Evolutionary conservation across 2,113 vertebrate species (phyloP).

Genomic region (Jacana jacana): DNA sequence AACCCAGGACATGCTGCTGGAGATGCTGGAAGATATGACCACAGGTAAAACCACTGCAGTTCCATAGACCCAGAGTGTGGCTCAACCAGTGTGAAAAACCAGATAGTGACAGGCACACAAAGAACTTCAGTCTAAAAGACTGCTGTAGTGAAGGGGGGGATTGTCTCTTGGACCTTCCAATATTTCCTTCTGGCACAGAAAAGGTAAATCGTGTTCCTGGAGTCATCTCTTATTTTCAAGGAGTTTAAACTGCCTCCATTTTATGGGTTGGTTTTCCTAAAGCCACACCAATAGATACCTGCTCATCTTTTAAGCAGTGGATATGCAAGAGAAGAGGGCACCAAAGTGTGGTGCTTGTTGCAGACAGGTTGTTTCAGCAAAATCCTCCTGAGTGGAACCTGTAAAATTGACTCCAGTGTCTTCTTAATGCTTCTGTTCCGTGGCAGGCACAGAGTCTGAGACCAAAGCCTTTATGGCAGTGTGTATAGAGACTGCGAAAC

Average conservation of each 20-base stretch:
- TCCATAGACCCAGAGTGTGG: background rate
- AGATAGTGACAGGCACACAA: background rate
- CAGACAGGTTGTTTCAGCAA: too few species aligned
- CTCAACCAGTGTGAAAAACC: background rate
- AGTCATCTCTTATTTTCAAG: background rate
- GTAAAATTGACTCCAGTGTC: background rate
- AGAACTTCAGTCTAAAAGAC: background rate
- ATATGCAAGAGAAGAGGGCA: background rate
- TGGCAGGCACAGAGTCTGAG: conserved; percentile 93
- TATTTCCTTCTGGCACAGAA: background rate
- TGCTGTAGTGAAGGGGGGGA: background rate
- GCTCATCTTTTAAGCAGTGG: background rate
- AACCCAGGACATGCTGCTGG: conserved; percentile 98
- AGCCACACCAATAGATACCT: background rate
- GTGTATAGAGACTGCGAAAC: conserved; percentile 97
- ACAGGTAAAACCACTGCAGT: conserved; percentile 79
- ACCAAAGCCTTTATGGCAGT: conserved; percentile 99
- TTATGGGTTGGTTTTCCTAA: background rate
- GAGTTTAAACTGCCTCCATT: background rate
- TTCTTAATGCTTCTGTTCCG: background rate
- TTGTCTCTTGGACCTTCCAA: background rate
- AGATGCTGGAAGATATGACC: conserved; percentile 99
- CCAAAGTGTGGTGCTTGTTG: background rate
- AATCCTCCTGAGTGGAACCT: too few species aligned
- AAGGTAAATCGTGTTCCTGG: background rate